Percentiles rank a stretch among this genome's conserved stretches.
Conservation (phyloP, 2,113 vertebrate species). For the Chiloscyllium plagiosum region DNA sequence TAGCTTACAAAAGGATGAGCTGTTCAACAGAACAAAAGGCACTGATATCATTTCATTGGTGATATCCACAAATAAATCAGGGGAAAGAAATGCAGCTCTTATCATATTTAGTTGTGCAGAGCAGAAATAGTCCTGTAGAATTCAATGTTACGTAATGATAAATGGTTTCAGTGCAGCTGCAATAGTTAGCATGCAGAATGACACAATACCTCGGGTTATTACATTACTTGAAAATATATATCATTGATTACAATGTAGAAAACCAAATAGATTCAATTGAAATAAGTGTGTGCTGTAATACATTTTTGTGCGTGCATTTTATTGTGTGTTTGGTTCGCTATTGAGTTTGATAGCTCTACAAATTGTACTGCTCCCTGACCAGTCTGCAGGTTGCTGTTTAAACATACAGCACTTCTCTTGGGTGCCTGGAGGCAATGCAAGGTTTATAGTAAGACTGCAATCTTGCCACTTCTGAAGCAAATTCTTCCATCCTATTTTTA, state of each 20-base stretch:
- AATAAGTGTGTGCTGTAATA: slow-evolving; percentile 45
- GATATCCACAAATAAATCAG: slow-evolving; percentile 42
- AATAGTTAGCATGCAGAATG: slow-evolving; percentile 44
- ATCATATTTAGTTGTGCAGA: slow-evolving; percentile 42
- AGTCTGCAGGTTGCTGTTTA: slow-evolving; percentile 46
- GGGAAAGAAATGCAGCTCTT: slow-evolving; percentile 40
- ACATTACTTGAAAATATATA: slow-evolving; percentile 44
- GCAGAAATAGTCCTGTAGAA: slow-evolving; percentile 42
- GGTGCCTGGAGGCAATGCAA: slow-evolving; percentile 39
- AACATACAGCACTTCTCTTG: slow-evolving; percentile 38
- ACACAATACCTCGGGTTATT: slow-evolving; percentile 45
- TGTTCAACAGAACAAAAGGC: slow-evolving; percentile 42
- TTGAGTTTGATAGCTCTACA: slow-evolving; percentile 45
- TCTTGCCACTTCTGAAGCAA: slow-evolving; percentile 24
- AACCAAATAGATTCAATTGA: slow-evolving; percentile 49
- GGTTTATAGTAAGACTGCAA: slow-evolving; percentile 47
- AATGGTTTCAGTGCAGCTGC: slow-evolving; percentile 24
- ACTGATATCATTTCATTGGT: slow-evolving; percentile 46
- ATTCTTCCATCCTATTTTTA: slow-evolving; percentile 26
- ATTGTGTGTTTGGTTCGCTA: slow-evolving; percentile 44
- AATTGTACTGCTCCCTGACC: slow-evolving; percentile 44
- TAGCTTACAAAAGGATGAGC: slow-evolving; percentile 45
- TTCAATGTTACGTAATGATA: slow-evolving; percentile 45
- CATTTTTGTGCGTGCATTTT: slow-evolving; percentile 47
- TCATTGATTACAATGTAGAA: slow-evolving; percentile 43